These are phyloP conservation scores for Epinephelus moara DNA, from an alignment of 2,113 vertebrate species.

Conservation along the genomic window DNA sequence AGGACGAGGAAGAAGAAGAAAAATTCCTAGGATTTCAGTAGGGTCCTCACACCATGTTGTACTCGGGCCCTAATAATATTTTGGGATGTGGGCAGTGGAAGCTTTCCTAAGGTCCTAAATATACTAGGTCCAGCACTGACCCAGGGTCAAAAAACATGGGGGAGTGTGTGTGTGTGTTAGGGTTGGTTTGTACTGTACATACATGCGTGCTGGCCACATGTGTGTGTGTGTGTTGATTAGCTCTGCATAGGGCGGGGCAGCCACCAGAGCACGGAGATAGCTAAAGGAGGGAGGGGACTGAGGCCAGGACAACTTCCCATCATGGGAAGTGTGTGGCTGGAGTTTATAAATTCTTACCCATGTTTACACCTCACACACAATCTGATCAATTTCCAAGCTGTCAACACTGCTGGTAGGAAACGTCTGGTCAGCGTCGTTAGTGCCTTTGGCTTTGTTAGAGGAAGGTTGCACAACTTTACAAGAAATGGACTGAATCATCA, in stretches of 20 bases:
- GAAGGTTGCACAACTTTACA: not conserved
- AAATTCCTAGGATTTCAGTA: too few species aligned
- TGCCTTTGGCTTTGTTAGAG: constrained; percentile 16
- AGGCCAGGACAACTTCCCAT: constrained; percentile 40
- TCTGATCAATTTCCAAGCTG: constrained; percentile 40
- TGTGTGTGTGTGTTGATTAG: constrained; percentile 33
- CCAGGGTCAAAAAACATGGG: too few species aligned
- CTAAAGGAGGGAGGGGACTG: constrained; percentile 48
- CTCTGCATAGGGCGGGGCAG: constrained; percentile 13
- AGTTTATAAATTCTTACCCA: constrained; percentile 70
- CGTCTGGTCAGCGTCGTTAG: constrained; percentile 18
- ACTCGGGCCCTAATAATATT: too few species aligned
- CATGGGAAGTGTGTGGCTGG: constrained; percentile 56
- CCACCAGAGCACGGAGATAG: not conserved
- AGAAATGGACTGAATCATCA: constrained; percentile 25
- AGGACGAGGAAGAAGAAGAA: too few species aligned
- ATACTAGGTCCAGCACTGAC: too few species aligned
- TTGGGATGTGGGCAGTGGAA: too few species aligned
- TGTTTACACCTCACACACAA: constrained; percentile 58
- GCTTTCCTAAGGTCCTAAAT: too few species aligned
- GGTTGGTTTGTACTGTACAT: not conserved
- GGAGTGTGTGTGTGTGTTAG: not conserved
- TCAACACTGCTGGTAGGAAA: constrained; percentile 56
- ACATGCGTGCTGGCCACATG: constrained; percentile 7
- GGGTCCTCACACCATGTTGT: too few species aligned